These are phyloP conservation scores for Tortrix viridana DNA, from an alignment of 2,888 invertebrate genomes.

Conservation along the genomic window DNA sequence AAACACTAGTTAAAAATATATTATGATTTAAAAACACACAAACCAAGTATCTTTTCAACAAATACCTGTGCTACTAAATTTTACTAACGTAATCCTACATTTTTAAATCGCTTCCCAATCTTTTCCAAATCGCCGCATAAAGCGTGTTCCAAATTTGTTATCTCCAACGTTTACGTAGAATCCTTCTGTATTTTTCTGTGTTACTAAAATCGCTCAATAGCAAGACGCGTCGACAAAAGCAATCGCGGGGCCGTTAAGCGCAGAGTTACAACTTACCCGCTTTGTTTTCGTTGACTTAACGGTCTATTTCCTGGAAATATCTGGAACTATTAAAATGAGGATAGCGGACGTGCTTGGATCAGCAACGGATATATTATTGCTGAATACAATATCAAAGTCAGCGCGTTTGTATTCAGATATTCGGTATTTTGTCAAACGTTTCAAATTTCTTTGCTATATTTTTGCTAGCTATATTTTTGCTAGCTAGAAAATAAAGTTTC, in stretches of 20 bases:
- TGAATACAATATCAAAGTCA: constrained; percentile 2
- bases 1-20: no score
- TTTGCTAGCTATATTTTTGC: no score
- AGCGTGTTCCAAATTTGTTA: no score
- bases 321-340: constrained; percentile 56
- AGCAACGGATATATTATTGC: constrained; percentile 37
- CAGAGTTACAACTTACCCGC: constrained; percentile 49
- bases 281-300: constrained; percentile 52
- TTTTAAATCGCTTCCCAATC: no score
- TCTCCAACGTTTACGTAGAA: no score
- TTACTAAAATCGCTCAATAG: constrained; percentile 22
- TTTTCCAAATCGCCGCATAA: neutral
- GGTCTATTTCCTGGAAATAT: constrained; percentile 48
- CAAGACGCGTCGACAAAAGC: constrained; percentile 43
- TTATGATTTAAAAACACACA: no score
- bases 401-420: neutral
- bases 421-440: neutral
- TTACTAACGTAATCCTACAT: no score
- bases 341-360: constrained; percentile 45
- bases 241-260: constrained; percentile 46
- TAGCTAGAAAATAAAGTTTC: no score
- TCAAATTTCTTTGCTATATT: no score
- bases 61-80: no score
- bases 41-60: no score
- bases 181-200: constrained; percentile 31